Evolutionary conservation across 2,113 vertebrate species (phyloP), one percentile per base, ranked within the genome.

Genomic region (Neodon shergylaensis): DNA sequence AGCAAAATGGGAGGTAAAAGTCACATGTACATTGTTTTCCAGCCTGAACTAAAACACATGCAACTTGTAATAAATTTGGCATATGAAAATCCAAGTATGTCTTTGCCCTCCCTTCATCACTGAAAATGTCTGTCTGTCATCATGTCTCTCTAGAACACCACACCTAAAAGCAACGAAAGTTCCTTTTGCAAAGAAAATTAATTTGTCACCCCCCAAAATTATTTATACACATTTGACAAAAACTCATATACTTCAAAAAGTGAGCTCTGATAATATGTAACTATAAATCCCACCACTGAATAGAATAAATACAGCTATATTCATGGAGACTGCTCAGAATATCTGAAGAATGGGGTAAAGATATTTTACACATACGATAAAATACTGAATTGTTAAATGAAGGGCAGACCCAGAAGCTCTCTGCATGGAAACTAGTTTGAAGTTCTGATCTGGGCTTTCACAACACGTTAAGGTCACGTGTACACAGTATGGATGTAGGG

Each of bases 281-380:
- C 22, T 31, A 1, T 58, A 88, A 89, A 16, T 84, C 7, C 9
- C 65, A 79, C 31, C 58, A 78, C 17, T 78, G 28, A 93, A 86
- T 68, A 94, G 85, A 95, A 39, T 52, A 88, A 95, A 39, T 52
- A 33, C 39, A 66, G 66, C 22, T 89, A 42, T 92, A 49, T 85
- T 79, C 61, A 72, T 5, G 42, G 7, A 92, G 12, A 82, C 31
- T 49, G 58, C 3, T 92, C 44, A 82, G 63, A 16, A 28, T 24
- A 91, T 63, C 52, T 82, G 33, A 86, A 95, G 81, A 70, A 17
- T 16, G 39, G 36, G 21, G 7, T 39, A 79, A 44, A 58, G 54
- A 78, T n/a, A 74, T 42, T 63, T 89, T 74, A 22, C 9, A 61
- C 26, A 87, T 12, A 12, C 13, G 28, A 44, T 65, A 65, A 90